Evolutionary conservation across 2,113 vertebrate genomes (phyloP).

Genomic region (Echinops telfairi): DNA sequence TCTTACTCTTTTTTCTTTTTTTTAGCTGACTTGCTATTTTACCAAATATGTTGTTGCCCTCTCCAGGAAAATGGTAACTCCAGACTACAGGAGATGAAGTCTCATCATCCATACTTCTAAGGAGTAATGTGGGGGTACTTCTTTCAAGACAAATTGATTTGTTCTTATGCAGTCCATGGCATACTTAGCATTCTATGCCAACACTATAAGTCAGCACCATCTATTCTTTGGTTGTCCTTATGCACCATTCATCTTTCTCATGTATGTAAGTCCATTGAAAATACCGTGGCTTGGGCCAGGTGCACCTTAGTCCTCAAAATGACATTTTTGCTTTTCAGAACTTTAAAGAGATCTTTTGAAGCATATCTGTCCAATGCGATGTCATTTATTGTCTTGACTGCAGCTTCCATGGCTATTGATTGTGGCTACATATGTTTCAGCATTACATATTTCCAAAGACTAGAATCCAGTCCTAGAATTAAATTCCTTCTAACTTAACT

Average conservation of each 20-base stretch:
- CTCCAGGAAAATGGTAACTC: background rate
- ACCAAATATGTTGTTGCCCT: background rate
- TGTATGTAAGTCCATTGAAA: background rate
- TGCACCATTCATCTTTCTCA: background rate
- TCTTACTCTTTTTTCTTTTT: background rate
- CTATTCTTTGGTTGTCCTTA: background rate
- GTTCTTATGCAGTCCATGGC: background rate
- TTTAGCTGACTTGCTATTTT: background rate
- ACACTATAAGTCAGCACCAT: background rate
- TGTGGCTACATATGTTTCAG: background rate
- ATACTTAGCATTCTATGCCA: background rate
- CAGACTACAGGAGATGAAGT: background rate
- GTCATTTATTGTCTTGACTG: background rate
- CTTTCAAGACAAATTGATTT: background rate
- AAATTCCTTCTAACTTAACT: background rate
- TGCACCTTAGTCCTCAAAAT: background rate
- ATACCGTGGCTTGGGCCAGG: background rate
- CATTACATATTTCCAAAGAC: background rate
- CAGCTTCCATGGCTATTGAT: background rate
- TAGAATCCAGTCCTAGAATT: constrained; percentile 10
- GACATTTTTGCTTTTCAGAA: background rate
- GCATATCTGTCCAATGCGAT: background rate
- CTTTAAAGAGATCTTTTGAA: background rate
- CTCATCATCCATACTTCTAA: background rate
- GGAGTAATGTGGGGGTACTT: background rate